Evolutionary conservation across 2,888 invertebrate genomes (phyloP).

Genomic region (Calliphora vomitoria): DNA sequence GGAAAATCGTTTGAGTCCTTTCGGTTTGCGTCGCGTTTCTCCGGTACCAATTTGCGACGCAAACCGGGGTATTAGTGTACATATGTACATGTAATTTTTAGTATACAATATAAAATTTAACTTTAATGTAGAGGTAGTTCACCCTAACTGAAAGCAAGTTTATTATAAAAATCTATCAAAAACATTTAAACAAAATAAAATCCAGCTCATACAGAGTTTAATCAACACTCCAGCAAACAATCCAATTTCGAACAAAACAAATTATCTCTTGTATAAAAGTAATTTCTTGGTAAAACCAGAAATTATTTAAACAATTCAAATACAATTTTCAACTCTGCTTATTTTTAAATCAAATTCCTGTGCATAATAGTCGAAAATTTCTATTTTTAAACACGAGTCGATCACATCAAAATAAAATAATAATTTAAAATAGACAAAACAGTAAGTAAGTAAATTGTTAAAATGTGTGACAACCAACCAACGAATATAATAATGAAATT

Average conservation of each 20-base stretch:
- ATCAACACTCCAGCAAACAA: not conserved
- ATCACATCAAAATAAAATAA: conserved; percentile 11
- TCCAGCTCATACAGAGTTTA: not conserved
- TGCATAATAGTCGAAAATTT: conserved; percentile 21
- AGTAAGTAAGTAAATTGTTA: conserved; percentile 6
- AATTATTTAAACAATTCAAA: not conserved
- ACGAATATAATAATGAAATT: conserved; percentile 20
- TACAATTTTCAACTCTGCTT: not conserved
- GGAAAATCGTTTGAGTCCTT: too few relatives aligned
- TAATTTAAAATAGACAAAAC: not conserved
- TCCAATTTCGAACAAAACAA: not conserved
- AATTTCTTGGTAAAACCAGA: conserved; percentile 25
- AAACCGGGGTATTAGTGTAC: too few relatives aligned
- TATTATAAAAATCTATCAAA: not conserved
- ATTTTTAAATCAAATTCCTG: conserved; percentile 36
- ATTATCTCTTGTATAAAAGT: not conserved
- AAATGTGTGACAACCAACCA: conserved; percentile 17
- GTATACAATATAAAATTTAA: not conserved
- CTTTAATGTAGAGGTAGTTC: conserved; percentile 2
- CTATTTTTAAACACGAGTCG: not conserved
- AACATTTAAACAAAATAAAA: conserved; percentile 10
- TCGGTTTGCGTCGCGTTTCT: too few relatives aligned
- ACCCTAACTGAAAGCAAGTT: not conserved
- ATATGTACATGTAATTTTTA: too few relatives aligned
- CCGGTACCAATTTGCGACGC: too few relatives aligned